Conservation (phyloP, 2,113 vertebrate species). For the Pelecanoides urinatrix region DNA sequence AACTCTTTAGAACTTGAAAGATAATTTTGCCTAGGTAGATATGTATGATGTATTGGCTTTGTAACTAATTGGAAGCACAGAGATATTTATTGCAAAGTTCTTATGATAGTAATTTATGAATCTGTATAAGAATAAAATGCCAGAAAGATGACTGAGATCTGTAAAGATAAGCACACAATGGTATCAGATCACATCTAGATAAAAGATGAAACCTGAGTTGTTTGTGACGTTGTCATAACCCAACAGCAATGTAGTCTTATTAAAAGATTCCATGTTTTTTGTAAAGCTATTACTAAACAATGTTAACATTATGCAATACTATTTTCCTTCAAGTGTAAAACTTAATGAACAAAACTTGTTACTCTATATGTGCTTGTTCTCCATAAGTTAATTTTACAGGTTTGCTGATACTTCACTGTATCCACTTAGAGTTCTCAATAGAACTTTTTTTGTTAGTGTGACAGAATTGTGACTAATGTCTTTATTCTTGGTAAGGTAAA, state of each 20-base stretch:
- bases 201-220: neutral
- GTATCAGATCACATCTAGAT: neutral
- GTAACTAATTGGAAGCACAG: neutral
- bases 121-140: neutral
- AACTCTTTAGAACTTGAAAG: neutral
- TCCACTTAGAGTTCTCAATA: neutral
- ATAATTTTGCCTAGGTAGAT: neutral
- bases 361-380: neutral
- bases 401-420: neutral
- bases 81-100: neutral
- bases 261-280: neutral
- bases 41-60: neutral
- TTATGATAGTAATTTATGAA: neutral
- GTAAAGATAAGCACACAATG: neutral
- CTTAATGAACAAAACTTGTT: neutral
- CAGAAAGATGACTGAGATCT: neutral
- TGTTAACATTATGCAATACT: neutral
- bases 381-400: neutral
- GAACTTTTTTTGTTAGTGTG: neutral
- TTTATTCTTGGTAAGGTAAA: neutral
- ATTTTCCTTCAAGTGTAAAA: neutral
- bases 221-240: neutral
- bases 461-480: neutral
- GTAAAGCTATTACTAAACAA: neutral
- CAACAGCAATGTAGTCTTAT: neutral